Evolutionary conservation across 2,113 vertebrate genomes (phyloP), one percentile per base, ranked within the genome.

Genomic region (Menidia beryllina): DNA sequence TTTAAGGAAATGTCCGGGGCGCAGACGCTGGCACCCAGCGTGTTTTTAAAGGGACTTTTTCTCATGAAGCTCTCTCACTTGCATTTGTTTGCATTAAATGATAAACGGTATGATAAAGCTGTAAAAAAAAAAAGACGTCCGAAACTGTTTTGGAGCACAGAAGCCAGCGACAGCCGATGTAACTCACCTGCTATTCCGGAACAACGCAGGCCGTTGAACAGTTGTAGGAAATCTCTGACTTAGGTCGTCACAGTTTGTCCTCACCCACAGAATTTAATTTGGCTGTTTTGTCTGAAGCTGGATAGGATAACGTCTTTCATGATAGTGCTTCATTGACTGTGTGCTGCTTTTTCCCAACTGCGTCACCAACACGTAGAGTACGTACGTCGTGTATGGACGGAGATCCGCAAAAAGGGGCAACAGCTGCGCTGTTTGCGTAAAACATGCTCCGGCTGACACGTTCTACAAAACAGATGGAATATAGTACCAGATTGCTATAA

Each of bases 141-240:
- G 10, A 10, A 2, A 24, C 7, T 13, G 24, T 51, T 23, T 24
- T 1, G 39, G 2, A 19, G 25, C 7, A 15, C 55, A 64, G 25
- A 26, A 34, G 10, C 30, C 30, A 34, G 30, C 30, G 10, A 30
- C 30, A 20, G 39, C 63, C 71, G 64, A 34, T 21, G 68, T 11
- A 30, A 90, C 92, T 91, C 91, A 94, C 91, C 92, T 93, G 92
- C 85, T 73, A 14, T 43, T 64, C 21, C 5, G 30, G 30, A 3
- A 34, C 59, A 62, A 5, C 68, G 52, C 30, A 75, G 72, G 30
- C 1, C 30, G 30, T 34, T 10, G 30, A 34, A 48, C 5, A 27
- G 25, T n/a, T 14, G 14, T 19, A 36, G n/a, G 14, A 21, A 36
- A 20, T 51, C 30, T 8, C 30, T 8, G 30, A 30, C 30, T 34